Percentiles rank a stretch among this genome's conserved stretches.
phyloP scores from a whole-genome alignment of 2,888 invertebrate species.

The Aspidapion aeneum region DNA sequence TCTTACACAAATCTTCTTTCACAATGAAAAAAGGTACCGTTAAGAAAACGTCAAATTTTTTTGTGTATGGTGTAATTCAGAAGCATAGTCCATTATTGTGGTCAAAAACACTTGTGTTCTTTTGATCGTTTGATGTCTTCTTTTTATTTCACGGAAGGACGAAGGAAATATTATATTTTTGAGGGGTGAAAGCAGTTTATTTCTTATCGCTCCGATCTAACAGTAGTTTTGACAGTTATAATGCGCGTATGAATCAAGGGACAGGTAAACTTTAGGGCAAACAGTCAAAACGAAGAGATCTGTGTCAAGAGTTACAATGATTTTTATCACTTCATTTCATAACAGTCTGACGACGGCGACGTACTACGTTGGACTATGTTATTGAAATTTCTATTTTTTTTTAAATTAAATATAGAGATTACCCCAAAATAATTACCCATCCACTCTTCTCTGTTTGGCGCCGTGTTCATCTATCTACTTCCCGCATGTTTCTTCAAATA shows the following conservation, averaged over 20 bases:
- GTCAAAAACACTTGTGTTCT: conserved; percentile 17
- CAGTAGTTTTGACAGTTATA: not conserved
- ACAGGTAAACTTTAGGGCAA: not conserved
- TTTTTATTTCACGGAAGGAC: not conserved
- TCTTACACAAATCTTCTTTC: not conserved
- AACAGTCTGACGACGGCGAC: too few relatives aligned
- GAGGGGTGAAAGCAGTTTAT: not conserved
- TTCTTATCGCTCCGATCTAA: not conserved
- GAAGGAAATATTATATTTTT: not conserved
- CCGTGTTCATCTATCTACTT: too few relatives aligned
- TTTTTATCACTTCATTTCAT: not conserved
- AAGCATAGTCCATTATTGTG: conserved; percentile 25
- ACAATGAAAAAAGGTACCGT: not conserved
- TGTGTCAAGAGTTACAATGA: not conserved
- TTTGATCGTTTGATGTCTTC: not conserved
- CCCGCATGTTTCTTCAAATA: too few relatives aligned
- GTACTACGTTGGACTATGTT: too few relatives aligned
- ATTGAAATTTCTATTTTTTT: too few relatives aligned
- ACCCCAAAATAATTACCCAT: too few relatives aligned
- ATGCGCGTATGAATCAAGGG: not conserved
- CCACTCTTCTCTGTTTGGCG: too few relatives aligned
- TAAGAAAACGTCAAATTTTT: conserved; percentile 19
- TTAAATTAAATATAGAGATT: too few relatives aligned
- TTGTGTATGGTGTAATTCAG: conserved; percentile 25
- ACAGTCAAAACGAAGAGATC: not conserved